Evolutionary conservation across 2,113 vertebrate species (phyloP).

Genomic region (Percina caprodes): DNA sequence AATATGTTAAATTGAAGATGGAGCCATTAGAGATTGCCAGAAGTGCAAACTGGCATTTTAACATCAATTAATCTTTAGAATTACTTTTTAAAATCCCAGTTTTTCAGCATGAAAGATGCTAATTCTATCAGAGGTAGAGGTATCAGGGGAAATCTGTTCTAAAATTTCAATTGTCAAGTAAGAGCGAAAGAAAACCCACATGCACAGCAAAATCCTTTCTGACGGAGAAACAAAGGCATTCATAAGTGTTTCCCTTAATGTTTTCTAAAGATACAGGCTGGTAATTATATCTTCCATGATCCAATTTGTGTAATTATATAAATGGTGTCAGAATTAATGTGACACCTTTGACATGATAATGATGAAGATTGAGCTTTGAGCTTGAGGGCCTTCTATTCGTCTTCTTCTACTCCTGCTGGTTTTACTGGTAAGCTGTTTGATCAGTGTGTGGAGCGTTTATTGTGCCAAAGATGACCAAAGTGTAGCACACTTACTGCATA

Average conservation of each 20-base stretch:
- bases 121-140: constrained; percentile 24
- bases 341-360: constrained; percentile 2
- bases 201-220: background rate
- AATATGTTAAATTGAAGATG: constrained; percentile 27
- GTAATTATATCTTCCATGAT: background rate
- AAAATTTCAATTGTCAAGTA: constrained; percentile 1
- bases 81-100: constrained; percentile 33
- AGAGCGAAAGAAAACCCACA: background rate
- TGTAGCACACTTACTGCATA: background rate
- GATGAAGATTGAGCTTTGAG: background rate
- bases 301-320: background rate
- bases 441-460: background rate
- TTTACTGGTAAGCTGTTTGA: constrained; percentile 24
- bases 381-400: no score
- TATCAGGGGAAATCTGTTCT: no score
- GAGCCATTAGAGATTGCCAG: constrained; percentile 35
- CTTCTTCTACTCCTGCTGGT: background rate
- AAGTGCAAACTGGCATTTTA: constrained; percentile 31
- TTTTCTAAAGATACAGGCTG: background rate
- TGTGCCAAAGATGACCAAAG: constrained; percentile 1
- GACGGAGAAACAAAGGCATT: background rate
- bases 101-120: constrained; percentile 1
- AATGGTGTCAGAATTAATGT: constrained; percentile 23
- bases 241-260: background rate
- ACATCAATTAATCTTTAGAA: constrained; percentile 51